A percentile compares a stretch with the other conserved stretches of the same genome.
These are phyloP conservation scores for Penaeus japonicus DNA, from an alignment of 1,140 invertebrate genomes.

Conservation along the genomic window DNA sequence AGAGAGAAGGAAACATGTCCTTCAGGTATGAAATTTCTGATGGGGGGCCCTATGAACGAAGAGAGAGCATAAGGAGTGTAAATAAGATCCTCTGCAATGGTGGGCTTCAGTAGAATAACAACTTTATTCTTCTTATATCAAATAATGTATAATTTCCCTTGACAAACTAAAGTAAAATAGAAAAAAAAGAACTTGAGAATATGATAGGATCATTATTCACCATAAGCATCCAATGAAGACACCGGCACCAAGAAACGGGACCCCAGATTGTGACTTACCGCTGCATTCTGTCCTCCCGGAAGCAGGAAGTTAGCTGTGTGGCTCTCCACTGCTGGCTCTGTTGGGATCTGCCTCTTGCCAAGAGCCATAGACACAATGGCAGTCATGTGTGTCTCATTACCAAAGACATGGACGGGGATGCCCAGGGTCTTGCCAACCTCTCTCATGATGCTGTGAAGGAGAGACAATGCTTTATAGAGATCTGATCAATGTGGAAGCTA, in stretches of 20 bases:
- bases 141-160: too few relatives aligned
- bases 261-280: conserved; percentile 55
- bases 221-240: neutral
- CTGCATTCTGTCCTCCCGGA: conserved; percentile 75
- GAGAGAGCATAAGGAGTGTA: neutral
- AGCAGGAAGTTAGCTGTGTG: conserved; percentile 93
- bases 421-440: conserved; percentile 88
- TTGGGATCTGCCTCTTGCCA: conserved; percentile 87
- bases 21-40: conserved; percentile 50
- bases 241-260: neutral
- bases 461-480: conserved; percentile 23
- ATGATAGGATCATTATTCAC: neutral
- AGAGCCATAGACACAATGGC: conserved; percentile 98
- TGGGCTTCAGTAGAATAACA: too few relatives aligned
- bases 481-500: neutral
- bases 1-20: conserved; percentile 40
- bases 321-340: conserved; percentile 70
- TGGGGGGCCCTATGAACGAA: conserved; percentile 26
- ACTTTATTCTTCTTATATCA: too few relatives aligned
- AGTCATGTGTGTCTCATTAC: conserved; percentile 99
- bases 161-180: neutral
- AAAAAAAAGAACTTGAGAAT: neutral
- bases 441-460: conserved; percentile 77
- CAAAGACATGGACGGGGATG: conserved; percentile 94
- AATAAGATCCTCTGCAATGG: neutral